phyloP scores from a whole-genome alignment of 2,113 vertebrate genomes.

The Syngnathus scovelli region DNA sequence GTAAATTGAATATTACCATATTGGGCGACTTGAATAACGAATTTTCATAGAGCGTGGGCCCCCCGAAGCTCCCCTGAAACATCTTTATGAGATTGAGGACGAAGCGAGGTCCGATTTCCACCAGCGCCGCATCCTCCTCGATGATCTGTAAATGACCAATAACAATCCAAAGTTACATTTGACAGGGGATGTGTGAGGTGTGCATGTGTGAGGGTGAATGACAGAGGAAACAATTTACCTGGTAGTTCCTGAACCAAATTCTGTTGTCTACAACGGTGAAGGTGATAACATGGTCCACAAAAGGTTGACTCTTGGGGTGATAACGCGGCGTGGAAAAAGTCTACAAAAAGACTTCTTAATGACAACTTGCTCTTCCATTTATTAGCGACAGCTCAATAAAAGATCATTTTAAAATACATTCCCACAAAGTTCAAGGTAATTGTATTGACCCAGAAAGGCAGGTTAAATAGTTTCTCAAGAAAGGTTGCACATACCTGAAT shows the following conservation, averaged over 20 bases:
- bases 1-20: conserved; percentile 68
- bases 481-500: conserved; percentile 79
- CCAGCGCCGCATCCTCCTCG: conserved; percentile 89
- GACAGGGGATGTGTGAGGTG: neutral
- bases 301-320: conserved; percentile 94
- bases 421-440: neutral
- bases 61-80: conserved; percentile 95
- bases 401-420: neutral
- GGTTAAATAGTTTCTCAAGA: neutral
- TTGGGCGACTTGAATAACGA: conserved; percentile 87
- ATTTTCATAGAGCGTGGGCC: conserved; percentile 91
- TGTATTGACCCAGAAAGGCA: neutral
- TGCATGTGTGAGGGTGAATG: neutral
- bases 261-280: conserved; percentile 86
- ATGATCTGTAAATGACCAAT: conserved; percentile 76
- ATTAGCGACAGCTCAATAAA: neutral
- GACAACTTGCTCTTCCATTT: neutral
- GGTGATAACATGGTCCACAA: conserved; percentile 93
- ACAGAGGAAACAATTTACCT: conserved; percentile 68
- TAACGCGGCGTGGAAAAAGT: conserved; percentile 91
- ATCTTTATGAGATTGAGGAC: conserved; percentile 95
- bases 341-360: conserved; percentile 53
- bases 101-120: conserved; percentile 95
- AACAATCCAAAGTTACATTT: neutral
- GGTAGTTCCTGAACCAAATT: conserved; percentile 98